These are phyloP conservation scores for Tyria jacobaeae DNA, from an alignment of 2,888 invertebrate genomes.

Conservation along the genomic window DNA sequence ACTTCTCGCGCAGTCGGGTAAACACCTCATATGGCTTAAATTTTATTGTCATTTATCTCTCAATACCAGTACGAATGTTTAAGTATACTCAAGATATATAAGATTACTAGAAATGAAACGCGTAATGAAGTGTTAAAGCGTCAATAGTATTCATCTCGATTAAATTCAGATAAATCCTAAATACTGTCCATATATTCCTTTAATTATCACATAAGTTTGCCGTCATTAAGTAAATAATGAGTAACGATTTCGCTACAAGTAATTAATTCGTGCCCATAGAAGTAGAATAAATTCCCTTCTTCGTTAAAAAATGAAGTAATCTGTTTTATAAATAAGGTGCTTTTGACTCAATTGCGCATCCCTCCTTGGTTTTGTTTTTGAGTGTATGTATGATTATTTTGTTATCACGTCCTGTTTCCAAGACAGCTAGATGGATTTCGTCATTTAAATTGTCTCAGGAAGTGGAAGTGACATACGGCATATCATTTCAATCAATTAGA, in stretches of 20 bases:
- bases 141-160: conserved; percentile 15
- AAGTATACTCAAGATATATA: too few relatives aligned
- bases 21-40: too few relatives aligned
- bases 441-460: too few relatives aligned
- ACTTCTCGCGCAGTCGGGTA: too few relatives aligned
- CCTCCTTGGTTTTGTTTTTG: too few relatives aligned
- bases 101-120: conserved; percentile 33
- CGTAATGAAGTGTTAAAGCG: conserved; percentile 8
- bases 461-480: too few relatives aligned
- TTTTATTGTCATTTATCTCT: too few relatives aligned
- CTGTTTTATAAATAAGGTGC: not conserved
- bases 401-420: too few relatives aligned
- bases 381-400: not conserved
- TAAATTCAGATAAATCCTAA: conserved; percentile 35
- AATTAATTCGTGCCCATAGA: conserved; percentile 14
- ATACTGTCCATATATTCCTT: conserved; percentile 48
- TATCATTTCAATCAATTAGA: too few relatives aligned
- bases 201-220: conserved; percentile 47
- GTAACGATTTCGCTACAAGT: conserved; percentile 24
- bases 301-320: not conserved
- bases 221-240: conserved; percentile 40
- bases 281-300: not conserved
- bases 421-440: too few relatives aligned
- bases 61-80: not conserved
- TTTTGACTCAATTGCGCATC: too few relatives aligned